Base-by-base conservation (phyloP, 2,888 invertebrate genomes). In the Petrolisthes manimaculis region DNA sequence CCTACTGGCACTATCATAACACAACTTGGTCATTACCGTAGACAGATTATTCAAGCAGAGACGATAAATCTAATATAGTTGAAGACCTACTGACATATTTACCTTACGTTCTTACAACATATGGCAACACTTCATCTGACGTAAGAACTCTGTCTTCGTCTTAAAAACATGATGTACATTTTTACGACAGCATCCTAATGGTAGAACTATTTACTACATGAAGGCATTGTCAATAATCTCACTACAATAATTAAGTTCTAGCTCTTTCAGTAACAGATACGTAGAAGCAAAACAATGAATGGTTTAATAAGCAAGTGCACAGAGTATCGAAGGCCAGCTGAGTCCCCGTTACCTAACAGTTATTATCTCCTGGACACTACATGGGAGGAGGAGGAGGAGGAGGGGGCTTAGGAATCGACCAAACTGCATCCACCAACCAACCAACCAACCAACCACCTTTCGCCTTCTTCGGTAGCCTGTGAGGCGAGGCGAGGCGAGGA, bases 331-430 rank as follows among this genome's bases (percentile, higher is more conserved):
- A 71, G 71, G 71, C 71, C 71, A n/a, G 82, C 51, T 24, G 18
- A 51, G 82, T 24, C 82, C 67, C 77, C 84, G 78, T 84, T 84
- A 84, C 78, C 77, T 78, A 84, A 84, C 84, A 84, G 78, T 78
- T 37, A 37, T 37, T 2, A 78, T 55, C 51, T 84, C n/a, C n/a
- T 61, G 61, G 67, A 24, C 77, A 14, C 55, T 53, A n/a, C n/a
- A n/a, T n/a, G 74, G 14, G 14, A 67, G n/a, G 12, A 67, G 37
- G 37, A 37, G 37, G 67, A 14, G 67, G 12, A n/a, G n/a, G n/a
- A n/a, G n/a, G n/a, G n/a, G n/a, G 81, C 55, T 53, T 53, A 75
- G 21, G 83, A 83, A 56, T 83, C 83, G 74, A 75, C 75, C 83
- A 83, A 82, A 14, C 67, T n/a, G 67, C 61, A 9, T 61, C 61